Conservation (phyloP, 2,113 vertebrate species). For the Oryzias celebensis region DNA sequence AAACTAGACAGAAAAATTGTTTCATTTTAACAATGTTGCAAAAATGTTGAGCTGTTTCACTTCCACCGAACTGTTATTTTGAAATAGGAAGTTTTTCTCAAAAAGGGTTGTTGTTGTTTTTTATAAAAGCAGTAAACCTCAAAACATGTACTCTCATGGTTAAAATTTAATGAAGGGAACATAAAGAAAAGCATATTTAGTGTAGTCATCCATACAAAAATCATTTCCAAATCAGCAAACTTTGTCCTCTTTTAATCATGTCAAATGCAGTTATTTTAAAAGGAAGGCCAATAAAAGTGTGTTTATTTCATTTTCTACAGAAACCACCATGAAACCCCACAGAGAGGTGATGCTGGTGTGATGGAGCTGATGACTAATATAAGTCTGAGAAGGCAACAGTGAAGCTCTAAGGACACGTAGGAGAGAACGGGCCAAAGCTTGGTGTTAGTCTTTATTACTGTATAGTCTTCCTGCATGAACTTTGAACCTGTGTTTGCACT, state of each 20-base stretch:
- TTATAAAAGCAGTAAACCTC: too few species aligned
- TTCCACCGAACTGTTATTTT: too few species aligned
- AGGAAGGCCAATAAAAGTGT: too few species aligned
- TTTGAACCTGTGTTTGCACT: constrained; percentile 21
- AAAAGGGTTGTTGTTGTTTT: too few species aligned
- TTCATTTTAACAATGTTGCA: too few species aligned
- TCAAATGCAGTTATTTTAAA: neutral
- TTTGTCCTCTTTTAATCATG: neutral
- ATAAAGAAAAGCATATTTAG: neutral
- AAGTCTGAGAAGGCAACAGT: neutral
- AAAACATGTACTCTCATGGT: too few species aligned
- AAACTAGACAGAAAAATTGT: too few species aligned
- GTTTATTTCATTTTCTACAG: constrained; percentile 21
- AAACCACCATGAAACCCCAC: neutral
- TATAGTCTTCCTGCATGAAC: constrained; percentile 29
- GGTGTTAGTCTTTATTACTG: constrained; percentile 13
- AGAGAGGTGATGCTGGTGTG: constrained; percentile 28
- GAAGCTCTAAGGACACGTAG: neutral
- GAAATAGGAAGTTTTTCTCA: too few species aligned
- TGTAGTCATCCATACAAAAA: too few species aligned
- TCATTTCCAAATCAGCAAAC: too few species aligned
- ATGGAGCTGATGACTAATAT: constrained; percentile 1
- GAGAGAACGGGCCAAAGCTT: neutral
- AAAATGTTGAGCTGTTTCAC: too few species aligned
- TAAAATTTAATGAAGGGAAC: neutral